Evolutionary conservation across 53 echinoderm and acorn worm genomes (phyloP).

Genomic region (Echinarachnius parma): DNA sequence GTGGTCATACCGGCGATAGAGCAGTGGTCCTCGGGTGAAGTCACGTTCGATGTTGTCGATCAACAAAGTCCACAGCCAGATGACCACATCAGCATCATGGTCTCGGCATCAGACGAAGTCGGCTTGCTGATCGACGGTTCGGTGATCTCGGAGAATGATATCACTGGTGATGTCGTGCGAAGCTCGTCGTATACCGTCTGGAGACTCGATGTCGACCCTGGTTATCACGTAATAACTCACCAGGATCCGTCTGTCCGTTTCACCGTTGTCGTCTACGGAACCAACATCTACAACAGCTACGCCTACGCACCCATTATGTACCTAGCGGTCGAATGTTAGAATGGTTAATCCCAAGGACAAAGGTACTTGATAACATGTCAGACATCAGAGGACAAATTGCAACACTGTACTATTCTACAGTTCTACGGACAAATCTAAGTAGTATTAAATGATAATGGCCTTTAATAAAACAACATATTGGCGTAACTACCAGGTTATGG

Average conservation of each 20-base stretch:
- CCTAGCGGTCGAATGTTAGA: neutral
- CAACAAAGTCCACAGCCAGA: conserved; percentile 13
- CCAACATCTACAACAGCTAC: conserved; percentile 24
- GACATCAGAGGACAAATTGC: no score
- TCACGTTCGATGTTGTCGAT: conserved; percentile 72
- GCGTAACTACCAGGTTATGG: no score
- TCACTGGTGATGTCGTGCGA: no score
- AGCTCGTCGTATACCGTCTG: conserved; percentile 42
- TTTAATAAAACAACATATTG: no score
- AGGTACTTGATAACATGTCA: no score
- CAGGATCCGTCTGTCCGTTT: conserved; percentile 49
- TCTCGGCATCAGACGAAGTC: conserved; percentile 31
- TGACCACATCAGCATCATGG: conserved; percentile 44
- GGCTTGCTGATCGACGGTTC: neutral
- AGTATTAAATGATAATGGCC: no score
- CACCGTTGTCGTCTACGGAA: conserved; percentile 69
- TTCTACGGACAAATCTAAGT: no score
- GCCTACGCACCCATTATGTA: conserved; percentile 18
- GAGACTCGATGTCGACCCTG: conserved; percentile 47
- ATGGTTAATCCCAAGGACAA: no score
- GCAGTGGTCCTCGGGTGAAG: conserved; percentile 71
- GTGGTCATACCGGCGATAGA: conserved; percentile 74
- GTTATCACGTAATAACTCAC: conserved; percentile 59
- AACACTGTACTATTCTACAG: no score
- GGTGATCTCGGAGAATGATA: no score